phyloP scores from a whole-genome alignment of 1,140 invertebrate genomes.

The Coptotermes formosanus region DNA sequence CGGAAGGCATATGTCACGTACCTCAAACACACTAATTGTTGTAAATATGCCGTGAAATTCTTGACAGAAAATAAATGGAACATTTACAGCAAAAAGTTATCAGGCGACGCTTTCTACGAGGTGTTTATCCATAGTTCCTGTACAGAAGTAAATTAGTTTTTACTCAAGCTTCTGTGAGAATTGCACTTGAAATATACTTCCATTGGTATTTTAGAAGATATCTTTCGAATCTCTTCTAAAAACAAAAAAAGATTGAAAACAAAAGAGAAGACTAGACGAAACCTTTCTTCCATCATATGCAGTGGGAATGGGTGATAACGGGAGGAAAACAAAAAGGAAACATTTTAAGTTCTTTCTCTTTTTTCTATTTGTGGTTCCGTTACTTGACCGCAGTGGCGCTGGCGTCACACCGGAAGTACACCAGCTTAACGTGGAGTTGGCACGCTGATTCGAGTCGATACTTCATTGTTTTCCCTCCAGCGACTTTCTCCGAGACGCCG shows the following conservation, averaged over 20 bases:
- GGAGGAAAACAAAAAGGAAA: conserved; percentile 6
- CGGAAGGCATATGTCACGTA: no score
- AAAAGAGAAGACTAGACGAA: background rate
- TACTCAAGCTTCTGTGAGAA: background rate
- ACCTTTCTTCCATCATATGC: background rate
- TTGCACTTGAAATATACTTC: conserved; percentile 13
- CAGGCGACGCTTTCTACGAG: background rate
- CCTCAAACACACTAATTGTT: no score
- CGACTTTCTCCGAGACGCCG: background rate
- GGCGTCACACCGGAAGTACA: conserved; percentile 24
- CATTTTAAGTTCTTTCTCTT: conserved; percentile 16
- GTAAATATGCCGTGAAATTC: no score
- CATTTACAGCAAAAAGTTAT: background rate
- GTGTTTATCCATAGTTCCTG: background rate
- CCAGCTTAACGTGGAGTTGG: conserved; percentile 27
- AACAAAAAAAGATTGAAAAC: background rate
- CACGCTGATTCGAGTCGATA: conserved; percentile 25
- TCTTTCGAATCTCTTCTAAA: background rate
- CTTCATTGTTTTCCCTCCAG: conserved; percentile 24
- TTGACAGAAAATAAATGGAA: background rate
- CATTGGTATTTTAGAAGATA: conserved; percentile 1
- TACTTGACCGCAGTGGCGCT: conserved; percentile 30
- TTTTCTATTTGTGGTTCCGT: conserved; percentile 23
- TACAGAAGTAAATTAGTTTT: conserved; percentile 4
- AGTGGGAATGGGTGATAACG: background rate